Evolutionary conservation across 2,113 vertebrate species (phyloP), one percentile per base, ranked within the genome.

Genomic region (Condylura cristata): DNA sequence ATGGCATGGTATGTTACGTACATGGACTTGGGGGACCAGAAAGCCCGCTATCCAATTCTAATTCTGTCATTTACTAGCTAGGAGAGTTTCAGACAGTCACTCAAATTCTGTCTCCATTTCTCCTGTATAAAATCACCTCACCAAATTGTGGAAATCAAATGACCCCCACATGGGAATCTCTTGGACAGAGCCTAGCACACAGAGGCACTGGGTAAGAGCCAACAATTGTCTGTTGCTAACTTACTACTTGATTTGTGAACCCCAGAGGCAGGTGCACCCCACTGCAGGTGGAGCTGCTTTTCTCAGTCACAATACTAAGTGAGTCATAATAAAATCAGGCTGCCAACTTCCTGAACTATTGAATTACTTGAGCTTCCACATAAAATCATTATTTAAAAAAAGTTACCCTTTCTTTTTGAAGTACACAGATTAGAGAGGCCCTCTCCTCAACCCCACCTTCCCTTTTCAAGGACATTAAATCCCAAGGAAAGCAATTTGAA

Each of bases 301-400:
- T 82, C 66, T 72, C 71, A 81, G 87, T 44, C 84, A 93, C 88
- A 71, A 48, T 32, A 44, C 70, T 8, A 37, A 39, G 10, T 65
- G 94, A 96, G 72, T 97, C 97, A 96, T 68, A 34, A 61, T 41
- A 68, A 90, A 89, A 92, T 65, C 61, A 65, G 8, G 61, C 82
- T 75, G 94, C 94, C 96, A 96, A 86, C 96, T 97, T 97, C 96
- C 97, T 95, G 92, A 78, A 95, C 72, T 79, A 83, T 86, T 93
- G 86, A 96, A 92, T 96, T 95, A 84, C 94, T 53, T 68, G 37
- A 79, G 86, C 56, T 65, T 89, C 78, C 58, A 41, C 48, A 78
- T 82, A 94, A 8, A 87, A 87, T 84, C 53, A 44, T 18, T 53
- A 37, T 74, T 94, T 16, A 32, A 22, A 37, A n/a, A 87, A 85